Evolutionary conservation across 2,797 vertebrate genomes (phyloP).

Genomic region (Schizothorax lantsangensis): DNA sequence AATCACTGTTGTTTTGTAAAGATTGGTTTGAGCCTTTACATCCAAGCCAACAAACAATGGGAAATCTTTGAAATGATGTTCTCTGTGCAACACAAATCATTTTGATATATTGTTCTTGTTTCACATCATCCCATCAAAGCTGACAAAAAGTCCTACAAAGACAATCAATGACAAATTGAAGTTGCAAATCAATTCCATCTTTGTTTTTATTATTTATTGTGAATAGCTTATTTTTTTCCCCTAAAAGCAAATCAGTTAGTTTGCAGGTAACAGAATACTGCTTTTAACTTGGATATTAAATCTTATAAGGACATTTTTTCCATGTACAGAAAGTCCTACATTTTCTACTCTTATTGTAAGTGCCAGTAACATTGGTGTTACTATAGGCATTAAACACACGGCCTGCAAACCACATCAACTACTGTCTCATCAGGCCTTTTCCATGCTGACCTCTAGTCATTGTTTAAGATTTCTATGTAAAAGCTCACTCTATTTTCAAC

Average conservation of each 20-base stretch:
- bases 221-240: not conserved
- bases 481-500: not conserved
- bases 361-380: not conserved
- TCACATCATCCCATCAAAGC: not conserved
- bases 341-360: not conserved
- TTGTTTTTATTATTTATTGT: not conserved
- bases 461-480: not conserved
- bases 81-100: not conserved
- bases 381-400: not conserved
- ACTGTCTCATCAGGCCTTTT: not conserved
- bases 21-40: not conserved
- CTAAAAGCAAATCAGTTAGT: not conserved
- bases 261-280: not conserved
- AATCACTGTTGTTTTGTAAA: not conserved
- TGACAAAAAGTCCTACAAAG: not conserved
- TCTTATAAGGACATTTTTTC: not conserved
- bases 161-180: not conserved
- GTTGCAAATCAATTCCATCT: not conserved
- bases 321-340: not conserved
- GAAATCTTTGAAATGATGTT: not conserved
- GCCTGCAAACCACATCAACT: not conserved
- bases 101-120: constrained; percentile 10
- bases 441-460: not conserved
- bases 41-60: not conserved
- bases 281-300: not conserved